Base-by-base conservation (phyloP, 2,888 invertebrate species). In the Parapristionchus giblindavisi region DNA sequence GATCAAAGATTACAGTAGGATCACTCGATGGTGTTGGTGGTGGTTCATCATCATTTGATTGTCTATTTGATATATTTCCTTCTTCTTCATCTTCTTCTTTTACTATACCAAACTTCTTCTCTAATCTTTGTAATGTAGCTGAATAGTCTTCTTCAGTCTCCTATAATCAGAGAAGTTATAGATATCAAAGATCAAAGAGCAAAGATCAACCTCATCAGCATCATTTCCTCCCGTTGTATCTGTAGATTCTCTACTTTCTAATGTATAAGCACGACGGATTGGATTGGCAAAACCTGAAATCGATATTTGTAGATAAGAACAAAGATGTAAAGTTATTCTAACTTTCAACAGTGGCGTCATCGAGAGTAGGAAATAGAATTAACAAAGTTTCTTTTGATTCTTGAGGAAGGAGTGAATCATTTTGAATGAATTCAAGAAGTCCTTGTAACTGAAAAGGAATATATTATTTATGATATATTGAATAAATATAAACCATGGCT, bases 291-390 rank as follows among this genome's bases (percentile, higher is more conserved):
- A 68, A 52, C 68, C 68, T 68, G n/a, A 17, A 54, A 24, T 14
- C 6, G 6, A n/a, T 54, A 6, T 14, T 54, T 54, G 14, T 54
- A 6, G 3, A 29, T 29, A 27, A 5, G 14, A 43, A 29, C 1
- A 11, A 24, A 43, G 27, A 24, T 38, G 43, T 63, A 2, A 43
- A 24, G 24, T 4, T 24, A 8, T 32, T 3, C 77, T 72, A 21
- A 81, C 81, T 80, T 21, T 78, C 75, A 3, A 77, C 80, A 27
- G 80, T 77, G 1, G 81, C 78, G 24, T 78, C 80, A 17, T 78
- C 74, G 3, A 77, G 21, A 8, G 48, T 68, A 0, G 71, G 48
- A 54, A 83, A 83, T 27, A 78, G 77, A n/a, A 60, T 73, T 5
- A 32, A 76, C 54, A 54, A 61, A 14, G 29, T 75, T 72, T 60